Evolutionary conservation across 92 coral and sea anemone species (phyloP), one percentile per base, ranked within the genome.

Genomic region (Palythoa grandis): DNA sequence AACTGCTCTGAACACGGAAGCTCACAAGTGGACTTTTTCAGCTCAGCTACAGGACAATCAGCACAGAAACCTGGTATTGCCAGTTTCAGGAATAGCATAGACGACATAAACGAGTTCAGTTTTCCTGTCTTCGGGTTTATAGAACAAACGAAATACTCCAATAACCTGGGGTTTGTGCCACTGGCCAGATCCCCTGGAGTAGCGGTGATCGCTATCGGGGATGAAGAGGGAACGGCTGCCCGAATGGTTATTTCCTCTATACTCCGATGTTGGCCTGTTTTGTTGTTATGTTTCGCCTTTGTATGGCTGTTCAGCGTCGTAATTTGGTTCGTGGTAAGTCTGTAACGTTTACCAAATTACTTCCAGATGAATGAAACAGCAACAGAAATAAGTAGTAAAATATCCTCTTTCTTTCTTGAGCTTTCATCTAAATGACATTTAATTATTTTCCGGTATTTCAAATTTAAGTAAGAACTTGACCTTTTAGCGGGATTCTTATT

Each of bases 171-270:
- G 76, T 89, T 84, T 79, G 83, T 89, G 50, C 92, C 92, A 65
- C 65, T 89, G 63, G 92, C 85, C 86, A 87, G 87, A 89, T 89
- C 92, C 70, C 88, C 92, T 75, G 92, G 92, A 9, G 89, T 89
- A 52, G 85, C 83, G 70, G 82, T 89, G 38, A 87, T 89, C 47
- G 86, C 86, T 25, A 52, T 43, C 24, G 86, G 83, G 40, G 92
- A 89, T 60, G 89, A 85, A 19, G 72, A 69, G 77, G 80, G 84
- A 5, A 43, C 25, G 29, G 88, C 92, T 11, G 65, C 92, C 40
- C 70, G 68, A 5, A 52, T 89, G 76, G 73, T 89, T 6, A 72
- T 89, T 29, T 58, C 87, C 16, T 61, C 89, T 1, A 58, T 89
- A 3, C 54, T 48, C 37, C 58, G 38, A 11, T 77, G 86, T 40